These are phyloP conservation scores for Lepidotrigona ventralis DNA, from an alignment of 1,140 invertebrate genomes.

Conservation along the genomic window DNA sequence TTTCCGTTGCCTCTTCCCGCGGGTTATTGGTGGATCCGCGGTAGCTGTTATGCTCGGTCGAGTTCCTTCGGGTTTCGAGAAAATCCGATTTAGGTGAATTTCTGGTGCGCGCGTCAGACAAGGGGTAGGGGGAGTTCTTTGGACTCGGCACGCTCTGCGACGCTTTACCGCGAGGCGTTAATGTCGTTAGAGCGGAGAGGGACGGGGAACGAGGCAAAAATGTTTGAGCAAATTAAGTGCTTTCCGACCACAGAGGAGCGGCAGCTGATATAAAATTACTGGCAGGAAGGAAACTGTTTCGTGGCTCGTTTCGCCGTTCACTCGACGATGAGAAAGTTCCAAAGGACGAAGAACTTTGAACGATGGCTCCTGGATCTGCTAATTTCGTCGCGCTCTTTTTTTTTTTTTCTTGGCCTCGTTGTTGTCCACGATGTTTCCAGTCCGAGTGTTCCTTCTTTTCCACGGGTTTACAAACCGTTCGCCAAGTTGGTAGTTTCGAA, in stretches of 20 bases:
- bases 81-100: constrained; percentile 55
- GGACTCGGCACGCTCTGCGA: background rate
- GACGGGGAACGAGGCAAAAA: constrained; percentile 9
- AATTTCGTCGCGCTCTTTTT: background rate
- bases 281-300: constrained; percentile 13
- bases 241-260: constrained; percentile 1
- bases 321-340: background rate
- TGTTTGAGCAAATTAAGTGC: constrained; percentile 29
- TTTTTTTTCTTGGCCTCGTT: background rate
- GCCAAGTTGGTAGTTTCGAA: constrained; percentile 3
- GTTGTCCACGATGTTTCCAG: background rate
- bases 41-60: constrained; percentile 24
- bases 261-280: constrained; percentile 21
- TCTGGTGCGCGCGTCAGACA: background rate
- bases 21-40: background rate
- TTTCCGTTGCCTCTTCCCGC: background rate
- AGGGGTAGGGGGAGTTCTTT: background rate
- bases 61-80: constrained; percentile 30
- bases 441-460: background rate
- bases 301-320: background rate
- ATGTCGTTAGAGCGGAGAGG: constrained; percentile 6
- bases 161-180: constrained; percentile 6
- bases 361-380: background rate
- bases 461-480: background rate
- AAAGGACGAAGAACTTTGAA: background rate